Evolutionary conservation across 2,888 invertebrate species (phyloP), one percentile per base, ranked within the genome.

Genomic region (Drosophila rellima): DNA sequence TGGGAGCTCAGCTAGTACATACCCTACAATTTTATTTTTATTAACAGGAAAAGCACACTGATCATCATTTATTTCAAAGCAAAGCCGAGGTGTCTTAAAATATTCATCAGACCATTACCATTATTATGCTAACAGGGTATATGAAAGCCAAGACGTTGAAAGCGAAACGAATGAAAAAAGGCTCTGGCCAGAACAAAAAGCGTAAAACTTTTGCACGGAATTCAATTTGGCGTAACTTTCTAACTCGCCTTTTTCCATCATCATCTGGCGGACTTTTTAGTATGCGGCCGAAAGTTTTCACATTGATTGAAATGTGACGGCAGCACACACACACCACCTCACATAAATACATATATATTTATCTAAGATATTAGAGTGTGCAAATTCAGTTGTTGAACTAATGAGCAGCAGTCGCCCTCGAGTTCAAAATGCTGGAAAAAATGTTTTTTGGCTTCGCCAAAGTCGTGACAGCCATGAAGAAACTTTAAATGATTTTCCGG

Each of bases 201-300:
- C 54, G 18, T 37, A 57, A 40, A 51, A 74, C 66, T 82, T 88
- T 72, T 69, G 66, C 73, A 82, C 80, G 80, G 55, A 83, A 83
- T 83, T 83, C 82, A 89, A 83, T 83, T 83, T 83, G 80, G 60
- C 72, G 62, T 72, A 83, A 83, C 83, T 89, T 83, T 81, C 55
- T 54, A 51, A 52, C 42, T 74, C 61, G 67, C 56, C 40, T 60
- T 67, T 67, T 65, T 42, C 70, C 52, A 81, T 87, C 74, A 79
- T 82, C 82, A 68, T 65, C 69, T 72, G 80, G 54, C 17, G 62
- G 80, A 82, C 80, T 85, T 89, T 85, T 88, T 83, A 83, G 81
- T 80, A 82, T 82, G 86, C 88, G 65, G 62, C 37, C 57, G 65
- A 78, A 82, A 84, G 66, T 89, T 89, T 72, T 73, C 61, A 62